A percentile compares a stretch with the other conserved stretches of the same genome.
Conservation (phyloP, 2,888 invertebrate species). For the Andrena fulva region DNA sequence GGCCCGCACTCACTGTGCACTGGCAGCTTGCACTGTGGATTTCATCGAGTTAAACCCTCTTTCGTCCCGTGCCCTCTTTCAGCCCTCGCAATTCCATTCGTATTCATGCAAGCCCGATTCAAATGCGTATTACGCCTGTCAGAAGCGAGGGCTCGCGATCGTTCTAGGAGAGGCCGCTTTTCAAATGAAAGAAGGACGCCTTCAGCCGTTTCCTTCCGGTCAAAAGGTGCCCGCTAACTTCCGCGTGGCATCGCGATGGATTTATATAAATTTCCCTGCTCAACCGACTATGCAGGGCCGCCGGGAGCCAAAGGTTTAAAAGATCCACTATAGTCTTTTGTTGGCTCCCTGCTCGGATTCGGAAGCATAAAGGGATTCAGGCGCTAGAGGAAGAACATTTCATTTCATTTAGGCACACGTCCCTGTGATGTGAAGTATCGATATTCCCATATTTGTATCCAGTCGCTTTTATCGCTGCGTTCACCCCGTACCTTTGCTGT, state of each 20-base stretch:
- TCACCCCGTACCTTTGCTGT: not conserved
- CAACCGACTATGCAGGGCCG: conserved; percentile 7
- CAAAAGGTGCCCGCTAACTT: conserved; percentile 62
- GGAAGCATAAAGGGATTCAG: too few relatives aligned
- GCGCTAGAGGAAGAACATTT: too few relatives aligned
- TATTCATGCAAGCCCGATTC: conserved; percentile 75
- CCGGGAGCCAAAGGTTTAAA: too few relatives aligned
- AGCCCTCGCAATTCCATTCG: conserved; percentile 69
- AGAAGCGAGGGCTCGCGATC: conserved; percentile 66
- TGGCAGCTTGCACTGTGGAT: conserved; percentile 50
- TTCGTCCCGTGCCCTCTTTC: conserved; percentile 45
- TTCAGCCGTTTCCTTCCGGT: conserved; percentile 60
- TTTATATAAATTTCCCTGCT: conserved; percentile 56
- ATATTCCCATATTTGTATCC: not conserved
- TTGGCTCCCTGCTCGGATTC: too few relatives aligned
- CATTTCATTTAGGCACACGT: too few relatives aligned
- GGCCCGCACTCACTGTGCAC: conserved; percentile 34
- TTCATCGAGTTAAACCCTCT: conserved; percentile 71
- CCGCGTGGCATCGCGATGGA: conserved; percentile 32
- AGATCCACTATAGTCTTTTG: too few relatives aligned
- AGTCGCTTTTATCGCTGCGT: not conserved
- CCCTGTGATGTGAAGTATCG: too few relatives aligned
- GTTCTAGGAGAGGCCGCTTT: conserved; percentile 48
- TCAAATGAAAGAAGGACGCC: conserved; percentile 44
- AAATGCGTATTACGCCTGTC: conserved; percentile 77